A percentile compares a stretch with the other conserved stretches of the same genome.
Evolutionary conservation across 2,888 invertebrate genomes (phyloP).

Genomic region (Liposcelis brunnea): DNA sequence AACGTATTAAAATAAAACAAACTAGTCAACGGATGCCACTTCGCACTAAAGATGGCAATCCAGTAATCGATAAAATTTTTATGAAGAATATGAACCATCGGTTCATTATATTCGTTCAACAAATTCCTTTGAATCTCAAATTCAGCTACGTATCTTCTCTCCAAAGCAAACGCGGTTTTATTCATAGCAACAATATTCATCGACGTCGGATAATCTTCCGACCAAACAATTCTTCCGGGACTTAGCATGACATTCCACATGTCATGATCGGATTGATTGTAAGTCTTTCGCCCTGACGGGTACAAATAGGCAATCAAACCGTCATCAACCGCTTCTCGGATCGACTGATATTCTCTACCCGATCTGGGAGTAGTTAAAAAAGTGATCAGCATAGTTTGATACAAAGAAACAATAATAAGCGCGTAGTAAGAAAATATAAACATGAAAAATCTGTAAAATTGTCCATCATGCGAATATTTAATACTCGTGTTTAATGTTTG

Average conservation of each 20-base stretch:
- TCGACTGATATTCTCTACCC: not conserved
- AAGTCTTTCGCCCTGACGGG: not conserved
- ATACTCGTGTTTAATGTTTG: not conserved
- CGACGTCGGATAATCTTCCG: not conserved
- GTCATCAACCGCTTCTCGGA: not conserved
- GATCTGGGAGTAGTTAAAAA: not conserved
- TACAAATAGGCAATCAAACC: not conserved
- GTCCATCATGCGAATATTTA: too few species aligned
- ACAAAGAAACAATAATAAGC: not conserved
- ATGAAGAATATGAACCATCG: constrained; percentile 1
- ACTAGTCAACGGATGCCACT: not conserved
- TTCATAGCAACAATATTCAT: not conserved
- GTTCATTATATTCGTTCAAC: not conserved
- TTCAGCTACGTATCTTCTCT: not conserved
- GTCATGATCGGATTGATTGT: constrained; percentile 1
- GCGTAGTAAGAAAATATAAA: not conserved
- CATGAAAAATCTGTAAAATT: too few species aligned
- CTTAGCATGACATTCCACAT: not conserved
- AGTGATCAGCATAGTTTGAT: not conserved
- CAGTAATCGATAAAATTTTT: too few species aligned
- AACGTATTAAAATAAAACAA: not conserved
- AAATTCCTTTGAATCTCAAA: not conserved
- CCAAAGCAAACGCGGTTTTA: not conserved
- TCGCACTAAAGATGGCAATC: not conserved
- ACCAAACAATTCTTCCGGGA: not conserved